Base-by-base conservation (phyloP, 2,888 invertebrate species). In the Aphelenchoides bicaudatus region DNA sequence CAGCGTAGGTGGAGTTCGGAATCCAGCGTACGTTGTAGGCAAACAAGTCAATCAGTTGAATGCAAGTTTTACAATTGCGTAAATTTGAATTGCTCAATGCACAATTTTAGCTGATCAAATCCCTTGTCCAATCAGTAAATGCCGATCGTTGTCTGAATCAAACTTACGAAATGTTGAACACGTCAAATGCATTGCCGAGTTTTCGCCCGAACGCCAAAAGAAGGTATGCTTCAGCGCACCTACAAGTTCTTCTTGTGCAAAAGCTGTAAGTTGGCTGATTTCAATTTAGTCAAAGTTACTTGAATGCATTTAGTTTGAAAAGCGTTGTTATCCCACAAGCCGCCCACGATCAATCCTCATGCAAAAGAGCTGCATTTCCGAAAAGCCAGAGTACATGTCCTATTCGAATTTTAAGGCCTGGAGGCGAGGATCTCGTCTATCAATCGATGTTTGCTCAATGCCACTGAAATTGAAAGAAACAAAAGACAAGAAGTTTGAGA, bases 331-430 rank as follows among this genome's bases (percentile, higher is more conserved):
- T 43, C 21, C 31, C 5, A 57, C 59, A 8, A 23, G 16, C 43
- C 39, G 6, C 13, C 56, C 52, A 13, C 56, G 57, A 13, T 52
- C 57, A 23, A 57, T 57, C 31, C 52, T 57, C 39, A 28, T 37
- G n/a, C 37, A 52, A 5, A 29, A 30, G n/a, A 58, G 21, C 8
- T 31, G 23, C 50, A 21, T 49, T 50, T 13, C n/a, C 21, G 30
- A 58, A 8, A 37, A 34, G 21, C 52, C 58, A 13, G 43, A 59
- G 1, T 70, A 72, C 43, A 72, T 72, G 72, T 71, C 72, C 53
- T 72, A 67, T 39, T 66, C 67, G 21, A 62, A 65, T 16, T 72
- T 72, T 52, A 61, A 56, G 34, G 72, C 72, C 3, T 72, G 72
- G 69, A 56, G 70, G 23, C 47, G 69, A 31, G 72, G 72, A 1